Base-by-base conservation (phyloP, 2,888 invertebrate genomes). In the Apoda limacodes region DNA sequence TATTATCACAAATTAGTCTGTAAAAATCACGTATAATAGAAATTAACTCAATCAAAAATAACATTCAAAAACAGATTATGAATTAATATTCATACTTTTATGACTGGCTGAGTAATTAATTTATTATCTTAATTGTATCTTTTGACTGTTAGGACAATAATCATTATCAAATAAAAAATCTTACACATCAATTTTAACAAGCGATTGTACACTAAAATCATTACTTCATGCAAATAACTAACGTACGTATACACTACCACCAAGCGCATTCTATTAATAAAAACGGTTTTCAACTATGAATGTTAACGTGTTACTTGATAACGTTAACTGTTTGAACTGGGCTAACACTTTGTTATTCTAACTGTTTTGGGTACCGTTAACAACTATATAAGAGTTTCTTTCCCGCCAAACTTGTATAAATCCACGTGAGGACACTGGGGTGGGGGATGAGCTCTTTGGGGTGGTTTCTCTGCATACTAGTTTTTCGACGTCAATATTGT, bases 401-500 rank as follows among this genome's bases (percentile, higher is more conserved):
- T 74, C 54, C 78, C 78, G 38, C 76, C 76, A 41, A 55, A 59
- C 48, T 61, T 56, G 39, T 55, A 55, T 31, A 71, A 52, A 35
- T 64, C 65, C 57, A 43, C 39, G 42, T 49, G 46, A 31, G 59
- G 56, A 46, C 59, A 55, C 55, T 55, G 53, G 48, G 46, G 48
- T 40, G 64, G 62, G 58, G 65, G 60, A 54, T 57, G 67, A 46
- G 63, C 64, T 65, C 67, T 66, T 49, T 54, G 60, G 55, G 71
- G 69, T 59, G 54, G 55, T 39, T 58, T 56, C 61, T 62, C 69
- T 66, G 75, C 78, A 70, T 78, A 80, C 85, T 90, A 90, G 85
- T 90, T 89, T 83, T 89, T 90, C 72, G 90, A 87, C 55, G 90
- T 90, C 76, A 92, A 70, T 80, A 91, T 91, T 83, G 89, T 88